These are phyloP conservation scores for Melanotaenia pygmaea DNA, from an alignment of 2,797 vertebrate genomes.

Conservation along the genomic window DNA sequence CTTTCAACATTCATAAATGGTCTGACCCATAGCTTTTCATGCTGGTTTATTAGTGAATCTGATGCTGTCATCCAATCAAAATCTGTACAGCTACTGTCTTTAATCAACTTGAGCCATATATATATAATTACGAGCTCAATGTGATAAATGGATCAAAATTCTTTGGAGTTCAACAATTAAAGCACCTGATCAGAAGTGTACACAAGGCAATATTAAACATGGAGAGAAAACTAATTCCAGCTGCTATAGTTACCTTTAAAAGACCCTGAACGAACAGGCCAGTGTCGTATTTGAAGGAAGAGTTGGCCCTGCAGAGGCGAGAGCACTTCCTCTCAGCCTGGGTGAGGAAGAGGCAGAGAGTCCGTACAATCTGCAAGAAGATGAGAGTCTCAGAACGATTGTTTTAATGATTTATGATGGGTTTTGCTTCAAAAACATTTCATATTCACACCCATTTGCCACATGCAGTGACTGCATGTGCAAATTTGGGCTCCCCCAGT, in stretches of 20 bases:
- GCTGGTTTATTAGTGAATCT: too few relatives aligned
- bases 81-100: too few relatives aligned
- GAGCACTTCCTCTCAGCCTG: conserved; percentile 94
- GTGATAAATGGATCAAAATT: too few relatives aligned
- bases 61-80: too few relatives aligned
- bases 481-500: neutral
- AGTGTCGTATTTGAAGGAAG: conserved; percentile 94
- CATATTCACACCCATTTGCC: neutral
- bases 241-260: conserved; percentile 87
- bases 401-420: neutral
- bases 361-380: conserved; percentile 89
- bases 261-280: conserved; percentile 98
- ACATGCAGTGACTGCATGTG: neutral
- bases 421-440: neutral
- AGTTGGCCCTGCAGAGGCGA: conserved; percentile 89
- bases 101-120: too few relatives aligned
- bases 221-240: neutral
- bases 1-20: too few relatives aligned
- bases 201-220: neutral
- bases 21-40: too few relatives aligned
- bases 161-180: too few relatives aligned
- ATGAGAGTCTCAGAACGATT: neutral
- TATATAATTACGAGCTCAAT: too few relatives aligned
- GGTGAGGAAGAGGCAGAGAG: conserved; percentile 95
- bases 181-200: too few relatives aligned